Evolutionary conservation across 2,888 invertebrate genomes (phyloP), one percentile per base, ranked within the genome.

Genomic region (Dendrolimus pini): DNA sequence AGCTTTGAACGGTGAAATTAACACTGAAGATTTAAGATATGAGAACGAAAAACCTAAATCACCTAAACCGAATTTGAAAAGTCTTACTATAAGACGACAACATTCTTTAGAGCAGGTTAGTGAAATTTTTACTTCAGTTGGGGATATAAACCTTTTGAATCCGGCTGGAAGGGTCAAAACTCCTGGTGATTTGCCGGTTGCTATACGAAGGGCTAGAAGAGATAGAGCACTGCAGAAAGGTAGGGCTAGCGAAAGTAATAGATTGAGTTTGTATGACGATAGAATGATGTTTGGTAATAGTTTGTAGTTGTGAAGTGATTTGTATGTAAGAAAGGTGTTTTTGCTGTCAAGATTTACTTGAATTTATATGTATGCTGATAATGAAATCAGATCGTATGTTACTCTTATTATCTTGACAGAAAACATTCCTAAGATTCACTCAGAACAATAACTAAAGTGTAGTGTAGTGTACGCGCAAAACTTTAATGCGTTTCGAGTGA

Each of bases 221-320:
- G 91, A 92, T 53, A 90, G 94, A 62, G 94, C 94, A 1, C 55
- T 89, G n/a, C 88, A 88, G 62, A 86, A 85, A 56, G 87, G 87
- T 0, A 73, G 89, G 18, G 83, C 85, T 0, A 84, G 72, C 12
- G 89, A 89, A 30, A 93, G 93, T 54, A 94, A 94, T 65, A 92
- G 97, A 64, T 93, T 97, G 69, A 97, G 97, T 55, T 86, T 97
- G 18, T 97, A 97, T 72, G 97, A 97, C 71, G 97, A 97, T 77
- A 92, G 97, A 54, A 96, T 97, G 93, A 97, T 97, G 97, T 93
- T 93, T 65, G 91, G 91, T 0, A 92, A 92, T 67, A 91, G 89
- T 70, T 71, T 91, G 68, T 90, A 59, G 47, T 47, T 30, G 30
- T 30, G 30, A 30, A 30, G 30, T 30, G 30, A 30, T 30, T 30